A percentile compares a stretch with the other conserved stretches of the same genome.
These are phyloP conservation scores for Apamea crenata DNA, from an alignment of 2,888 invertebrate species.

Conservation along the genomic window DNA sequence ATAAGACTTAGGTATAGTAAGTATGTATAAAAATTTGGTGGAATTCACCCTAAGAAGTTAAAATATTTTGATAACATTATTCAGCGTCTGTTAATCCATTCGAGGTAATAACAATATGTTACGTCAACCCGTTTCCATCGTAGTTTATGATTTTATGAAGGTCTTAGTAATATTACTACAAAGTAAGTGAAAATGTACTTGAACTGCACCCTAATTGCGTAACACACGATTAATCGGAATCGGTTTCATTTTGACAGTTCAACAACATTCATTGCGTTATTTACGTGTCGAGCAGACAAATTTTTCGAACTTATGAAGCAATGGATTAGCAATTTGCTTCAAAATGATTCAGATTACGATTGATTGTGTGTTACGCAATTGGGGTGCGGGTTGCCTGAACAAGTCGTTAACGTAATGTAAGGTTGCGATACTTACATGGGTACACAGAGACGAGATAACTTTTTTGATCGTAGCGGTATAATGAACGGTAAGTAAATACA, in stretches of 20 bases:
- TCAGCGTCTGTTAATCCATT: neutral
- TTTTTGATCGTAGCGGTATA: neutral
- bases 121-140: neutral
- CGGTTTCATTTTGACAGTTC: no score
- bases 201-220: no score
- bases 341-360: no score
- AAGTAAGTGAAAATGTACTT: constrained; percentile 11
- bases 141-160: constrained; percentile 27
- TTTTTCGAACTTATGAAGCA: no score
- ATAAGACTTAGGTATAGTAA: no score
- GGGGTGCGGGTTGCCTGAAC: neutral
- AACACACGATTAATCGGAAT: no score
- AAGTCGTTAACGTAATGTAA: constrained; percentile 15
- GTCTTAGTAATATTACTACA: constrained; percentile 19
- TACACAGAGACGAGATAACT: neutral
- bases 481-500: neutral
- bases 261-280: no score
- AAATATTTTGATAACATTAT: neutral
- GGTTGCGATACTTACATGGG: neutral
- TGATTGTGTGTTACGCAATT: no score
- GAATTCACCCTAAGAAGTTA: neutral
- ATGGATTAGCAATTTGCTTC: no score
- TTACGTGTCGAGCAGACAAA: no score
- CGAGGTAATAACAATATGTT: neutral
- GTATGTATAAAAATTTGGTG: no score